These are phyloP conservation scores for Gorsachius magnificus DNA, from an alignment of 2,797 vertebrate species.

Conservation along the genomic window DNA sequence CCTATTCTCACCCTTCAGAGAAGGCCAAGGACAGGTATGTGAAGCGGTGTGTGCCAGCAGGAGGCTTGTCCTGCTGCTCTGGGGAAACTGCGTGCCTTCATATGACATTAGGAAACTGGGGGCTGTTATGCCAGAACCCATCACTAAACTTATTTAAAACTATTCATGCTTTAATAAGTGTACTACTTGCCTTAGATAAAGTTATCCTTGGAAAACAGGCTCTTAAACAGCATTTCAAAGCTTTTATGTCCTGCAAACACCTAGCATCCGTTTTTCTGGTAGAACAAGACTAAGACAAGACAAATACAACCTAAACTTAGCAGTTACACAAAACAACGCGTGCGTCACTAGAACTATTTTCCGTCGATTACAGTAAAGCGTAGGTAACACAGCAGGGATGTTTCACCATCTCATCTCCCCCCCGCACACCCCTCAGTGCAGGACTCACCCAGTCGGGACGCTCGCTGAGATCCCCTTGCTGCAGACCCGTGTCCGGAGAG, in stretches of 20 bases:
- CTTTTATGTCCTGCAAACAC: neutral
- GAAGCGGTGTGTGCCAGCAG: neutral
- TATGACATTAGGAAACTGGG: neutral
- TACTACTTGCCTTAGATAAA: neutral
- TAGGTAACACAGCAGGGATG: neutral
- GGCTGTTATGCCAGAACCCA: neutral
- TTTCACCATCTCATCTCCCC: no score
- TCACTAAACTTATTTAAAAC: neutral
- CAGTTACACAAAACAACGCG: neutral
- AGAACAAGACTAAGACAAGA: no score
- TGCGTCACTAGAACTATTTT: neutral
- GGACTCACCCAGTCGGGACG: slow-evolving; percentile 90
- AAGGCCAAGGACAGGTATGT: neutral
- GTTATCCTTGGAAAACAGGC: neutral
- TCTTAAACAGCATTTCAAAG: neutral
- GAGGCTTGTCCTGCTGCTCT: neutral
- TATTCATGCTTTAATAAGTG: neutral
- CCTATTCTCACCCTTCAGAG: neutral
- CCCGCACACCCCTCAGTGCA: no score
- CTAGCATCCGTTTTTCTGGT: neutral
- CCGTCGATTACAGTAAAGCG: fast-evolving
- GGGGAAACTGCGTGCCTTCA: neutral
- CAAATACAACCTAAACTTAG: neutral
- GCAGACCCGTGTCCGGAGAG: slow-evolving; percentile 54
- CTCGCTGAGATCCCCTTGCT: slow-evolving; percentile 80